Percentiles rank a stretch among this genome's conserved stretches.
phyloP scores from a whole-genome alignment of 2,888 invertebrate species.

The Acanthosoma haemorrhoidale region DNA sequence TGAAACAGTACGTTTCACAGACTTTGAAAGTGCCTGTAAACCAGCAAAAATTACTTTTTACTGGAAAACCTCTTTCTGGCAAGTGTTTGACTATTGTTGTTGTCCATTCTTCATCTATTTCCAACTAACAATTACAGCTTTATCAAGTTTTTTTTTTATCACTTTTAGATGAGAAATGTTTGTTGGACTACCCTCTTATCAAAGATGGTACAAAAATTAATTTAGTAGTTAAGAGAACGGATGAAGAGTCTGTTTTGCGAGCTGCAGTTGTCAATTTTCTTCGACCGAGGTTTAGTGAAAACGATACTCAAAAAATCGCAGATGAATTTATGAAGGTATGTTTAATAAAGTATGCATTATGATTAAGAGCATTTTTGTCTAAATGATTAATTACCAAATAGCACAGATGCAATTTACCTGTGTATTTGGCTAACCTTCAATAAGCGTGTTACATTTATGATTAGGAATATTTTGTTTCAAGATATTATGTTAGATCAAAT shows the following conservation, averaged over 20 bases:
- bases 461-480: no score
- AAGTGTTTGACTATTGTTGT: slow-evolving; percentile 25
- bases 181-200: slow-evolving; percentile 63
- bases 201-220: slow-evolving; percentile 70
- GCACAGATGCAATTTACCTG: no score
- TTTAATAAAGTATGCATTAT: no score
- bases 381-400: no score
- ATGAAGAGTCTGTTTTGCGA: slow-evolving; percentile 49
- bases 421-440: no score
- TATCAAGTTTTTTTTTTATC: background rate
- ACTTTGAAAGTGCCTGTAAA: slow-evolving; percentile 61
- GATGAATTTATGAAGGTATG: slow-evolving; percentile 56
- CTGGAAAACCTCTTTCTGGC: slow-evolving; percentile 62
- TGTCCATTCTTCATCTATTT: background rate
- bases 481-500: no score
- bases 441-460: no score
- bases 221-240: slow-evolving; percentile 61
- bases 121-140: background rate
- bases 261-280: slow-evolving; percentile 56
- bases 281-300: slow-evolving; percentile 58
- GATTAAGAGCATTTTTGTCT: no score
- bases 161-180: slow-evolving; percentile 58
- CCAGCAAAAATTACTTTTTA: slow-evolving; percentile 65
- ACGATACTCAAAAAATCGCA: slow-evolving; percentile 58
- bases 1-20: slow-evolving; percentile 62